Evolutionary conservation across 2,888 invertebrate genomes (phyloP), one percentile per base, ranked within the genome.

Genomic region (Myopa testacea): DNA sequence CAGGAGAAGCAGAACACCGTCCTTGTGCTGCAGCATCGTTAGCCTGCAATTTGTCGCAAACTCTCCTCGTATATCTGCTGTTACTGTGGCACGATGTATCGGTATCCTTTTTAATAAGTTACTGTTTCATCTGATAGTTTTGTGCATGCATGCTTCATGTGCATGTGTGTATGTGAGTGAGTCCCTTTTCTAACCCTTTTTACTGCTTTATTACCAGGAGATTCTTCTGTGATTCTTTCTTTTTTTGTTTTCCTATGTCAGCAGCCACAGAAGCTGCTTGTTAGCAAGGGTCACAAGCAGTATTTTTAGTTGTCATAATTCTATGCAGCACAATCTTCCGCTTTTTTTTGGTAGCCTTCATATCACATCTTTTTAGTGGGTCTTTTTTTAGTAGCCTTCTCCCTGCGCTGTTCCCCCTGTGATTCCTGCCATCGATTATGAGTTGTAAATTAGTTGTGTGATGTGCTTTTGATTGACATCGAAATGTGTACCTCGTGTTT

Each of bases 381-480:
- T 7, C 16, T 34, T 40, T 19, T 7, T 65, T 50, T 68, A 10
- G n/a, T 62, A 62, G 14, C 50, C 69, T 68, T 7, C n/a, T 14
- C 4, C 10, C n/a, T 14, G n/a, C 37, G 2, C n/a, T 4, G 16
- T 70, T 34, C 75, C 63, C 45, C 63, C n/a, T 55, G 50, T 80
- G 80, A 82, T 85, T 84, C 84, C 83, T 84, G 83, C 83, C 85
- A 85, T 85, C 83, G 84, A 85, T 85, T 84, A 84, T 84, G 83
- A 81, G 83, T 84, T 84, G 82, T 76, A 84, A 84, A 85, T 84
- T 83, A 83, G 80, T 81, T 81, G 76, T 81, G 79, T 79, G 77
- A 79, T 81, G 81, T 79, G 81, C 79, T 76, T 84, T 83, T 84
- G 84, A 85, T 84, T 84, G 84, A 84, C 84, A 84, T 80, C 74